These are phyloP conservation scores for Macropodus opercularis DNA, from an alignment of 2,797 vertebrate genomes.

Conservation along the genomic window DNA sequence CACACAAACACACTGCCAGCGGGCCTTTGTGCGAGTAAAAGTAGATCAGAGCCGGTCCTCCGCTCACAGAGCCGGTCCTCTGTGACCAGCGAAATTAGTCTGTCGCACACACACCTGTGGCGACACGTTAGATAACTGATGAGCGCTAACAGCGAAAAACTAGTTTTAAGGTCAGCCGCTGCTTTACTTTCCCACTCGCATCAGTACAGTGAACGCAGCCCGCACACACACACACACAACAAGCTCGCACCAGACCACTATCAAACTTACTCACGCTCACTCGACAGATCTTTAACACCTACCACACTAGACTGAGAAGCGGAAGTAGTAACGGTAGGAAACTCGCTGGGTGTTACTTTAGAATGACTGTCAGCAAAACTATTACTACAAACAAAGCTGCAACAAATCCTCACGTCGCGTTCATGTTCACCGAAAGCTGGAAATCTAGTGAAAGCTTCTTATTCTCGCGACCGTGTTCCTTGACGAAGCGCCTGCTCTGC, in stretches of 20 bases:
- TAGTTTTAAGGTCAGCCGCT: conserved; percentile 1
- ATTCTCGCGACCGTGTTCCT: neutral
- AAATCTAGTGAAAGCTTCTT: neutral
- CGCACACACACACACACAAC: conserved; percentile 2
- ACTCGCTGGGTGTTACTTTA: conserved; percentile 26
- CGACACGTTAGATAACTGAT: conserved; percentile 8
- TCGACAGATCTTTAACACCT: conserved; percentile 29
- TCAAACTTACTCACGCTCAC: too few relatives aligned
- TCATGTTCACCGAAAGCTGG: neutral
- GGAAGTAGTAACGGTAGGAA: conserved; percentile 51
- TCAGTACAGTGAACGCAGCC: neutral
- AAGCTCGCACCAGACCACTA: too few relatives aligned
- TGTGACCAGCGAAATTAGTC: conserved; percentile 59
- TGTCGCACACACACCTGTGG: conserved; percentile 33
- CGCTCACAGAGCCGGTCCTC: conserved; percentile 37
- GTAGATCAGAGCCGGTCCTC: conserved; percentile 53
- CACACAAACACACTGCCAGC: conserved; percentile 31
- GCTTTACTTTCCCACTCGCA: neutral
- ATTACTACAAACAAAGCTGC: neutral
- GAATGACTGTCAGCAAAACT: conserved; percentile 16
- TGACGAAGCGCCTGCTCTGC: too few relatives aligned
- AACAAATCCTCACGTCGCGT: neutral
- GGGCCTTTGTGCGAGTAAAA: conserved; percentile 52
- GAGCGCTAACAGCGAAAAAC: neutral
- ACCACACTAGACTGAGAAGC: conserved; percentile 42